These are phyloP conservation scores for Lycocerus yunnanus DNA, from an alignment of 2,888 invertebrate genomes.

Conservation along the genomic window DNA sequence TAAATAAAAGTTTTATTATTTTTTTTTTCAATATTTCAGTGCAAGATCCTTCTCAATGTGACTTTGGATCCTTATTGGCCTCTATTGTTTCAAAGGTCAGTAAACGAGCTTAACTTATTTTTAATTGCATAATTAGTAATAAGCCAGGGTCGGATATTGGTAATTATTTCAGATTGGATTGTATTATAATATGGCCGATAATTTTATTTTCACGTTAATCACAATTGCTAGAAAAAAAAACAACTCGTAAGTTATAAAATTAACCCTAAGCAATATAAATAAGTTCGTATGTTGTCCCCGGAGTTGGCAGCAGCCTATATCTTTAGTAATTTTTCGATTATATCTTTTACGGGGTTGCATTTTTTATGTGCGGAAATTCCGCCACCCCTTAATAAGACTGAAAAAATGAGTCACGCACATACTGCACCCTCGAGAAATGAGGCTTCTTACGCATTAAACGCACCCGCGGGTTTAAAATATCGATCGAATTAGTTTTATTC, in stretches of 20 bases:
- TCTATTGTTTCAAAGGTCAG: slow-evolving; percentile 57
- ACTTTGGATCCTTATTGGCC: slow-evolving; percentile 59
- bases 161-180: not conserved
- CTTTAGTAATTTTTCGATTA: slow-evolving; percentile 28
- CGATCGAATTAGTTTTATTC: slow-evolving; percentile 39
- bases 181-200: not conserved
- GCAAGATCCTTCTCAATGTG: slow-evolving; percentile 57
- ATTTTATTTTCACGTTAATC: not conserved
- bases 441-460: slow-evolving; percentile 48
- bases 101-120: slow-evolving; percentile 40
- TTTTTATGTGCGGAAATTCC: slow-evolving; percentile 55
- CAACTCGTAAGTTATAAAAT: not conserved
- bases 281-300: not conserved
- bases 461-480: slow-evolving; percentile 54
- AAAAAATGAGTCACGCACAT: slow-evolving; percentile 56
- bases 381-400: slow-evolving; percentile 51
- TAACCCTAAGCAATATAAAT: slow-evolving; percentile 3
- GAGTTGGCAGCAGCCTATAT: slow-evolving; percentile 7
- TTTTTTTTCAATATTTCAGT: slow-evolving; percentile 56
- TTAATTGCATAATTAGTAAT: slow-evolving; percentile 30
- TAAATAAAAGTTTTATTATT: slow-evolving; percentile 38
- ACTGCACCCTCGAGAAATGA: slow-evolving; percentile 46
- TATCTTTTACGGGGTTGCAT: slow-evolving; percentile 47
- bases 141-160: slow-evolving; percentile 30
- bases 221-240: not conserved